Evolutionary conservation across 2,113 vertebrate species (phyloP).

Genomic region (Malurus melanocephalus): DNA sequence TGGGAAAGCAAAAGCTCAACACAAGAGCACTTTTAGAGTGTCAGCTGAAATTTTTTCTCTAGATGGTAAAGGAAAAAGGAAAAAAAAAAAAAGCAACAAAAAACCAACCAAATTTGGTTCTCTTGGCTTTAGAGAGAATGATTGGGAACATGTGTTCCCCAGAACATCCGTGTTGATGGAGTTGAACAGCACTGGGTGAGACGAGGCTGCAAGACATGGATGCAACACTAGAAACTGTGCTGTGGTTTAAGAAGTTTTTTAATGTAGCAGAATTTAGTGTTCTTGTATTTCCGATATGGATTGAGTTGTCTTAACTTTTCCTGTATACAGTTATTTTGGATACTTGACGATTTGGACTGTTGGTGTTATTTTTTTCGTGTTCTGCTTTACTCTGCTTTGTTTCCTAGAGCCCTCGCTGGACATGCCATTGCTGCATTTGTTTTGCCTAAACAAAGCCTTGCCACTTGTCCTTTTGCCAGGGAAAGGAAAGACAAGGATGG

Average conservation of each 20-base stretch:
- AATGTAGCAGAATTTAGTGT: conserved; percentile 43
- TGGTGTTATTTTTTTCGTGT: conserved; percentile 32
- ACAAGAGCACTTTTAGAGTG: conserved; percentile 39
- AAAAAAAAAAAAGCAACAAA: too few species aligned
- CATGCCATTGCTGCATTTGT: conserved; percentile 54
- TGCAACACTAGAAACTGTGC: conserved; percentile 43
- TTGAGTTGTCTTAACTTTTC: conserved; percentile 66
- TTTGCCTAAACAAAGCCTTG: not conserved
- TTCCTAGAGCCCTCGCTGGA: conserved; percentile 26
- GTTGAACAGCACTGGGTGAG: not conserved
- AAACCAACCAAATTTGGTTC: not conserved
- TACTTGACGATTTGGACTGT: conserved; percentile 48
- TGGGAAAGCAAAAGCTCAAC: conserved; percentile 25
- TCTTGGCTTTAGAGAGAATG: conserved; percentile 4
- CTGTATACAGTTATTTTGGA: conserved; percentile 50
- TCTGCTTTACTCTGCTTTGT: conserved; percentile 23
- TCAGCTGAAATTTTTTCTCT: conserved; percentile 21
- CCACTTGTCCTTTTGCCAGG: not conserved
- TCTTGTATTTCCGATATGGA: conserved; percentile 38
- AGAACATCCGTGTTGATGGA: not conserved
- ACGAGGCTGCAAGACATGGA: not conserved
- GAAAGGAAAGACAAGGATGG: not conserved
- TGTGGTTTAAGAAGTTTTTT: conserved; percentile 36
- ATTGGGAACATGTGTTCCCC: not conserved
- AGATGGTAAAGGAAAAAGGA: not conserved